Evolutionary conservation across 2,797 vertebrate species (phyloP).

Genomic region (Alcedo quadribrachys): DNA sequence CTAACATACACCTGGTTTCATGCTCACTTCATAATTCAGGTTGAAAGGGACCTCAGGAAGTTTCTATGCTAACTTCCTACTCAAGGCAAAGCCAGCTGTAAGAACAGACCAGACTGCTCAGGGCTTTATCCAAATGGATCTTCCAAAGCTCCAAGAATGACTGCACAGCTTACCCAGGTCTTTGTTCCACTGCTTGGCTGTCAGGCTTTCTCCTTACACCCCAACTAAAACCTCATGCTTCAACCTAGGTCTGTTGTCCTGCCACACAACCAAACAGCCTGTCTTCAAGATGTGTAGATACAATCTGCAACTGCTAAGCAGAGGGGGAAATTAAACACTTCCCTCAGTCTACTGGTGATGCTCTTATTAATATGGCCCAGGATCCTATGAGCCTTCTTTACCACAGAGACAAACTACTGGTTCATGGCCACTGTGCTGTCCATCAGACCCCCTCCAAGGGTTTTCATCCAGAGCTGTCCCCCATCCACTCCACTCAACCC

Average conservation of each 20-base stretch:
- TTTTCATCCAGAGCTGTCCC: background rate
- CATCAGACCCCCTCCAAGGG: fast-evolving
- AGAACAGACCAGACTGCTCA: background rate
- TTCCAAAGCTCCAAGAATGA: background rate
- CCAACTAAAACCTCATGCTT: background rate
- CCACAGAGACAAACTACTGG: background rate
- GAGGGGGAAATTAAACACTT: background rate
- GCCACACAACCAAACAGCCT: background rate
- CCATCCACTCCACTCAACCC: no score
- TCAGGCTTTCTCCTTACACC: background rate
- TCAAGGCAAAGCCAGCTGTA: background rate
- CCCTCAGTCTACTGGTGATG: background rate
- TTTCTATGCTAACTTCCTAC: background rate
- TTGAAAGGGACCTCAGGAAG: background rate
- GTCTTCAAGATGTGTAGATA: background rate
- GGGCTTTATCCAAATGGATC: background rate
- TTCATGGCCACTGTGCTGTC: background rate
- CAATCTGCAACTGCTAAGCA: fast-evolving
- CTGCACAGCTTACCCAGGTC: background rate
- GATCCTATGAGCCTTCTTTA: background rate
- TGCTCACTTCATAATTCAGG: background rate
- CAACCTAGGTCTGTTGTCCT: background rate
- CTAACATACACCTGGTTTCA: background rate
- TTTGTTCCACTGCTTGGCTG: background rate
- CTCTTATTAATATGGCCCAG: background rate